Evolutionary conservation across 2,113 vertebrate genomes (phyloP).

Genomic region (Catharus bicknelli): DNA sequence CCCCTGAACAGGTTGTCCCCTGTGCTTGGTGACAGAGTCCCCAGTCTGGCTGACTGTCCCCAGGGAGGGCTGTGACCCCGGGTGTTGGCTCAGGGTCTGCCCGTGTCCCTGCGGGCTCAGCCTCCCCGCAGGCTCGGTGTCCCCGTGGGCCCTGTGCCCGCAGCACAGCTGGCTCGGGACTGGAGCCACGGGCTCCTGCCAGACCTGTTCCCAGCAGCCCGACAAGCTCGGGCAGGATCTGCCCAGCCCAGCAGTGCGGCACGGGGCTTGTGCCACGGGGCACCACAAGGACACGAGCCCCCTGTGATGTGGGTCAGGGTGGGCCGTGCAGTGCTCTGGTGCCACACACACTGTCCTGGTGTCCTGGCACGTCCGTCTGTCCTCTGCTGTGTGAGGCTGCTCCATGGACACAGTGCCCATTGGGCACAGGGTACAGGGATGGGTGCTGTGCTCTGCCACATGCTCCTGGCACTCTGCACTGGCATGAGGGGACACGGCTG

Average conservation of each 20-base stretch:
- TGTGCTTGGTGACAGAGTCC: rapidly evolving
- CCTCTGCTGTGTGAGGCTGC: rapidly evolving
- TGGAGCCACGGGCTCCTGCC: constrained; percentile 10
- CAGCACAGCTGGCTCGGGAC: background rate
- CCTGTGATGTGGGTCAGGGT: rapidly evolving
- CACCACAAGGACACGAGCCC: rapidly evolving
- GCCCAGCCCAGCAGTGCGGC: background rate
- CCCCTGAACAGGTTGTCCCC: background rate
- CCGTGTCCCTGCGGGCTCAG: background rate
- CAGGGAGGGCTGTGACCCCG: background rate
- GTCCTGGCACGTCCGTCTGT: background rate
- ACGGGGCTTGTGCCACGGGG: background rate
- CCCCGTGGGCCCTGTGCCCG: background rate
- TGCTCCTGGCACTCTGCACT: rapidly evolving
- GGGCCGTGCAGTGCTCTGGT: rapidly evolving
- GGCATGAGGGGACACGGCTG: rapidly evolving
- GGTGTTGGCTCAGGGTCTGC: background rate
- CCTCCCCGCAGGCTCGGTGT: background rate
- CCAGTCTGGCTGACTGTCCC: background rate
- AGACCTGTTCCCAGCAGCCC: background rate
- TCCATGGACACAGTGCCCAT: rapidly evolving
- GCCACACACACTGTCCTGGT: rapidly evolving
- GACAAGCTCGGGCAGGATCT: constrained; percentile 39
- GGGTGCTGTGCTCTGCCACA: rapidly evolving
- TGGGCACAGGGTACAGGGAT: background rate